phyloP scores from a whole-genome alignment of 2,888 invertebrate species.

The Metellina segmentata region DNA sequence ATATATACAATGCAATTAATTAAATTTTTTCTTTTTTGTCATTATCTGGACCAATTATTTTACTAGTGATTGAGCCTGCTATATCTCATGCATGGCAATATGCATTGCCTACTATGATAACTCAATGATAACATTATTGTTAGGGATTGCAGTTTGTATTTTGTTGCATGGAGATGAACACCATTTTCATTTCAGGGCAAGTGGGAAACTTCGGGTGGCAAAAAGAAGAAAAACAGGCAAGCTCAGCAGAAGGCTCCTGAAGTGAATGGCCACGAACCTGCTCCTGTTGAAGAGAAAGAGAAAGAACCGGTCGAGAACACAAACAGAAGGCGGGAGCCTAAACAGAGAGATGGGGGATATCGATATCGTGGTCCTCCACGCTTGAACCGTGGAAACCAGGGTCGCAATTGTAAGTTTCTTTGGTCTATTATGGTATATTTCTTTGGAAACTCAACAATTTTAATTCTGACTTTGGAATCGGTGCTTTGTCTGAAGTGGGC shows the following conservation, averaged over 20 bases:
- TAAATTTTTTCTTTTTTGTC: no score
- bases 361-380: slow-evolving; percentile 81
- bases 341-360: slow-evolving; percentile 77
- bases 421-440: background rate
- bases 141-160: background rate
- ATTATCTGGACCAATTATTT: no score
- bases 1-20: no score
- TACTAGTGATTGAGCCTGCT: no score
- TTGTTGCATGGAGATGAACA: background rate
- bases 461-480: background rate
- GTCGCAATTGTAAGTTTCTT: slow-evolving; percentile 72
- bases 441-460: no score
- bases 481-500: background rate
- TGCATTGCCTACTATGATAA: no score
- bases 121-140: background rate
- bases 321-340: slow-evolving; percentile 61
- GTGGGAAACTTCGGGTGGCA: slow-evolving; percentile 90
- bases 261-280: slow-evolving; percentile 76
- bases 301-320: slow-evolving; percentile 61
- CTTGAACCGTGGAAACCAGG: slow-evolving; percentile 81
- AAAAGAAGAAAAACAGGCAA: slow-evolving; percentile 92
- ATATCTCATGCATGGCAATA: no score
- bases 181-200: slow-evolving; percentile 84
- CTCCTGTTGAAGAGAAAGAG: slow-evolving; percentile 67
- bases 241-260: slow-evolving; percentile 79